Conservation (phyloP, 2,113 vertebrate genomes). For the Meleagris gallopavo region DNA sequence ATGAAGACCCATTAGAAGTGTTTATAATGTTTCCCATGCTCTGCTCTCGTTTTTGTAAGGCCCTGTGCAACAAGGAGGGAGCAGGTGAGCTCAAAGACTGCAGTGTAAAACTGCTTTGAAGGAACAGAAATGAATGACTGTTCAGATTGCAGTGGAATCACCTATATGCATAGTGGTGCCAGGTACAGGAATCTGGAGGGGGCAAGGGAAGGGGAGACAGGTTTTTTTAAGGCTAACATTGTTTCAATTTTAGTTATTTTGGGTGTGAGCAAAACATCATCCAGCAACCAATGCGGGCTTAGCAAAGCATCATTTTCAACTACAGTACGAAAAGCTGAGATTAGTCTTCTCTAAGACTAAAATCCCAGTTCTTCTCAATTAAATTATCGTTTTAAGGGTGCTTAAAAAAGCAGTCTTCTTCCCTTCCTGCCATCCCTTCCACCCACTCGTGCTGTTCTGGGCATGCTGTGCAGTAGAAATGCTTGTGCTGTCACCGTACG, state of each 20-base stretch:
- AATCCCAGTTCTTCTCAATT: neutral
- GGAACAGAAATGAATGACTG: neutral
- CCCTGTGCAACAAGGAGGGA: neutral
- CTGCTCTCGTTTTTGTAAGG: neutral
- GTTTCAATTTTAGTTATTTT: neutral
- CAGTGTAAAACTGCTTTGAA: neutral
- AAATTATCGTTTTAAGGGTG: constrained; percentile 36
- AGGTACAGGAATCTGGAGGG: neutral
- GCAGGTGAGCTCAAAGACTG: neutral
- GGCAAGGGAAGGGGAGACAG: neutral
- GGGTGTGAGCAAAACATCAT: neutral
- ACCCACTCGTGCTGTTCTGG: constrained; percentile 54
- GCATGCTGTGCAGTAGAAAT: constrained; percentile 40
- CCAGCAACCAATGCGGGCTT: neutral
- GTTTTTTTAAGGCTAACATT: neutral
- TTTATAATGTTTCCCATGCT: neutral
- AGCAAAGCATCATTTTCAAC: neutral
- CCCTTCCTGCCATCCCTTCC: constrained; percentile 52
- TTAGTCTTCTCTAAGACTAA: neutral
- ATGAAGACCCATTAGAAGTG: neutral
- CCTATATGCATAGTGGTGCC: neutral
- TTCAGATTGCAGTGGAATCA: neutral
- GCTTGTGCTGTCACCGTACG: constrained; percentile 44
- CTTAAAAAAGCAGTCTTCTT: constrained; percentile 57
- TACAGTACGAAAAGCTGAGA: neutral